phyloP scores from a whole-genome alignment of 2,797 vertebrate genomes.

The Eidolon dupreanum region DNA sequence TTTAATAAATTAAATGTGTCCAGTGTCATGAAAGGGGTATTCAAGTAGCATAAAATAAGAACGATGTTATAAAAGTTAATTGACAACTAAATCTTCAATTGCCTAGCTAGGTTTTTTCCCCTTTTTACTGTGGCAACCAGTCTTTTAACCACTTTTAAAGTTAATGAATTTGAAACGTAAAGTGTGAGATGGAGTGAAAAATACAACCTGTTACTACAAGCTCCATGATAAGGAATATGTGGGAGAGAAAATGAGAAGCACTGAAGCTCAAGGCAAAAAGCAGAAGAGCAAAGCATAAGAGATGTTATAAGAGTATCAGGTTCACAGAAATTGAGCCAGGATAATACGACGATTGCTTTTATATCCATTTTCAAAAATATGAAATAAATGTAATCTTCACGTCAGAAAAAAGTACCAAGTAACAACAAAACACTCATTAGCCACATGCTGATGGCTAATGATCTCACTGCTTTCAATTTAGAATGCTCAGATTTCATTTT shows the following conservation, averaged over 20 bases:
- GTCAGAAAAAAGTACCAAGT: neutral
- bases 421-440: slow-evolving; percentile 26
- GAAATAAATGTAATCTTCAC: neutral
- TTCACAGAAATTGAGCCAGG: neutral
- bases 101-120: neutral
- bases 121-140: neutral
- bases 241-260: neutral
- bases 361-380: neutral
- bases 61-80: slow-evolving; percentile 58
- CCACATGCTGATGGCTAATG: neutral
- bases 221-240: neutral
- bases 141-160: slow-evolving; percentile 45
- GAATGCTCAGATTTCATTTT: neutral
- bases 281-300: neutral
- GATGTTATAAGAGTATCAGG: neutral
- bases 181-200: neutral
- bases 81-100: slow-evolving; percentile 67
- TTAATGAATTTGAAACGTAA: slow-evolving; percentile 59
- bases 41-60: slow-evolving; percentile 65
- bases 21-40: slow-evolving; percentile 55
- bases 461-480: neutral
- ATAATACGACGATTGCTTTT: neutral
- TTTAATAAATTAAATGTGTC: slow-evolving; percentile 79
- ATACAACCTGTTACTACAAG: slow-evolving; percentile 31
- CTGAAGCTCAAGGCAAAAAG: neutral